phyloP scores from a whole-genome alignment of 2,113 vertebrate species.

The Isichthys henryi region DNA sequence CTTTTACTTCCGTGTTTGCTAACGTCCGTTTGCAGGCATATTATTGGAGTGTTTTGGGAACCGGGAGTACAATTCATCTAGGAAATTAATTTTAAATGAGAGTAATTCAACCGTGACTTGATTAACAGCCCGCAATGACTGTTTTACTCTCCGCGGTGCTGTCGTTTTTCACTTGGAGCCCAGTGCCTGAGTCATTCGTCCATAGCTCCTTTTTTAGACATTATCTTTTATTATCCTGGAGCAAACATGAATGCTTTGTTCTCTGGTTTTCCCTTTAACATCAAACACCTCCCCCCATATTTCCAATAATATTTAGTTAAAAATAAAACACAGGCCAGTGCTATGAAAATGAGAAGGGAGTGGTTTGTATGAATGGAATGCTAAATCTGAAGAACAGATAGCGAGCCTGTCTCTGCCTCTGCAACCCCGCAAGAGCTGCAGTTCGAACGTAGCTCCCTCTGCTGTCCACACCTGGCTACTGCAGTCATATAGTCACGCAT shows the following conservation, averaged over 20 bases:
- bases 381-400: constrained; percentile 24
- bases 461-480: constrained; percentile 9
- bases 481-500: not conserved
- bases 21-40: not conserved
- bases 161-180: not conserved
- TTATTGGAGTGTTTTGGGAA: not conserved
- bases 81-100: not conserved
- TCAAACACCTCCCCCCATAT: not conserved
- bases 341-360: constrained; percentile 1
- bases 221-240: not conserved
- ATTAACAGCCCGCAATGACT: not conserved
- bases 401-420: not conserved
- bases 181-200: not conserved
- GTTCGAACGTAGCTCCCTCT: constrained; percentile 27
- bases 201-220: constrained; percentile 3
- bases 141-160: not conserved
- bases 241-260: not conserved
- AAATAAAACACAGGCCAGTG: not conserved
- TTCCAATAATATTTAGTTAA: constrained; percentile 5
- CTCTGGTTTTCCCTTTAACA: not conserved
- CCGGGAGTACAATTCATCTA: not conserved
- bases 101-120: not conserved
- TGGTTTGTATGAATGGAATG: constrained; percentile 25
- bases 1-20: not conserved
- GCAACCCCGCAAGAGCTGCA: not conserved